Evolutionary conservation across 1,140 invertebrate genomes (phyloP), one percentile per base, ranked within the genome.

Genomic region (Aphidius ervi): DNA sequence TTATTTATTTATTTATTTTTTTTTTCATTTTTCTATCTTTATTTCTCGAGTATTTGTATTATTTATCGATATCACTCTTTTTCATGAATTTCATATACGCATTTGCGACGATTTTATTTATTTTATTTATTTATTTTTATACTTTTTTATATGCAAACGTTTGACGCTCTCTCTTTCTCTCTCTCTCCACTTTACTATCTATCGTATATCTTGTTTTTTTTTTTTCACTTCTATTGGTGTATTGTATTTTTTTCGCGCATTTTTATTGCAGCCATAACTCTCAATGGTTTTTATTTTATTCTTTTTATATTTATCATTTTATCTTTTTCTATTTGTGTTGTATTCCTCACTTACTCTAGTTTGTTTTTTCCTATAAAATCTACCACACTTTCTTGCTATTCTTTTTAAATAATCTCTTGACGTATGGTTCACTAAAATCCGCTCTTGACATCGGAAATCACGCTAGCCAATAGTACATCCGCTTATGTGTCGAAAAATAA

Each of bases 201-300:
- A 39, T 31, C 16, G 16, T 16, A 16, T 16, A 16, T 16, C 16
- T 16, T 16, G 16, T 45, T 57, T 45, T 57, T 40, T 57, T 40
- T 41, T 40, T 57, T 48, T 48, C 45, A 2, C 5, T 46, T 9
- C 37, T 16, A 41, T 20, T 9, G 49, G 20, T 48, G 37, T 57
- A 37, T 47, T 37, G 9, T 58, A 6, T 58, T 31, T 59, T 59
- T 52, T 52, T 23, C 48, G 46, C 20, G 9, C 10, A 20, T 47
- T 59, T 59, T 59, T 59, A 59, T 59, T 59, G 39, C 57, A 39
- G 16, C 48, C 8, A 59, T 59, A 59, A 59, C 50, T 59, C 57
- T 59, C 47, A 4, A n/a, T n/a, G n/a, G n/a, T n/a, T 3, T 20
- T 31, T 47, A 43, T 59, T 59, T 59, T 45, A 23, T 42, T 45